phyloP scores from a whole-genome alignment of 2,888 invertebrate species.

The Crossocerus cetratus region DNA sequence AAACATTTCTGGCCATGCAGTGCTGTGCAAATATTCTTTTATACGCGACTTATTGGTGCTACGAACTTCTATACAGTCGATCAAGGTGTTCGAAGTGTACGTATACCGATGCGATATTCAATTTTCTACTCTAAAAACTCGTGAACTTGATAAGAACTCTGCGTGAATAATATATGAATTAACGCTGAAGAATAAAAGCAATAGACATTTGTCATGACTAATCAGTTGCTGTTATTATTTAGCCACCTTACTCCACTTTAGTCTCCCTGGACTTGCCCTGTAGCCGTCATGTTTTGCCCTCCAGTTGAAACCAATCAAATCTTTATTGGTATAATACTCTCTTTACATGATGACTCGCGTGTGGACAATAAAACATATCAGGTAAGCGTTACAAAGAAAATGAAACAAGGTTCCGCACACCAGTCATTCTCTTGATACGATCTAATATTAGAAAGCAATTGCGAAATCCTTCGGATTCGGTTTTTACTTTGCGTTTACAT shows the following conservation, averaged over 20 bases:
- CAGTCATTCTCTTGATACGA: slow-evolving; percentile 62
- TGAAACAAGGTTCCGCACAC: slow-evolving; percentile 49
- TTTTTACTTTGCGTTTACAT: not conserved
- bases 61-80: not conserved
- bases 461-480: too few relatives aligned
- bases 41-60: slow-evolving; percentile 26
- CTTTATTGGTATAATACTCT: slow-evolving; percentile 72
- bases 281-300: slow-evolving; percentile 32
- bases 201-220: too few relatives aligned
- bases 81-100: not conserved
- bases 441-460: slow-evolving; percentile 5
- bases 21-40: too few relatives aligned
- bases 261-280: too few relatives aligned
- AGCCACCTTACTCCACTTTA: too few relatives aligned
- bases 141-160: too few relatives aligned
- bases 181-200: too few relatives aligned
- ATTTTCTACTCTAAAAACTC: too few relatives aligned
- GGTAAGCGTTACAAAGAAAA: slow-evolving; percentile 63
- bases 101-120: too few relatives aligned
- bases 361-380: slow-evolving; percentile 53
- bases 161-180: too few relatives aligned
- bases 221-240: too few relatives aligned
- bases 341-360: slow-evolving; percentile 66
- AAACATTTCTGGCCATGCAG: too few relatives aligned
- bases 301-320: slow-evolving; percentile 67